phyloP scores from a whole-genome alignment of 2,113 vertebrate genomes.

The cat (Felis catus) region DNA sequence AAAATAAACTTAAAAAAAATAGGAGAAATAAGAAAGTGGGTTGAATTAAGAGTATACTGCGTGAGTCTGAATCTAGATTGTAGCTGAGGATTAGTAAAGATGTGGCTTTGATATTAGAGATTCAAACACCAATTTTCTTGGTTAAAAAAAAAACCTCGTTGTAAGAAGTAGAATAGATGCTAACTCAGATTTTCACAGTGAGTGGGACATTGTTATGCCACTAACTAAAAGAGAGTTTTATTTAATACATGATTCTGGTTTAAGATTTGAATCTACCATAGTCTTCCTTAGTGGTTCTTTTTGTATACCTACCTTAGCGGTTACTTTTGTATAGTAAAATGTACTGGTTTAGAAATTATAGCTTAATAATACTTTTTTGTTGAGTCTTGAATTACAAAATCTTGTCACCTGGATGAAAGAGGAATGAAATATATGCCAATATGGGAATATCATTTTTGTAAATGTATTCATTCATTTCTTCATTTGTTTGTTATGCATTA shows the following conservation, averaged over 20 bases:
- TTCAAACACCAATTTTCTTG: background rate
- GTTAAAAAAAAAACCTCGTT: background rate
- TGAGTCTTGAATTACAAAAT: slow-evolving; percentile 32
- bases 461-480: background rate
- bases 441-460: background rate
- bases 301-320: background rate
- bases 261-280: background rate
- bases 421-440: background rate
- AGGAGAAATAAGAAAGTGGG: background rate
- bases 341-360: background rate
- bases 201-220: background rate
- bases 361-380: background rate
- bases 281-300: background rate
- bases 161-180: background rate
- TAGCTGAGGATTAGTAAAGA: background rate
- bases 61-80: background rate
- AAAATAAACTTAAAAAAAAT: background rate
- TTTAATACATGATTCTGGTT: background rate
- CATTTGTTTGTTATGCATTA: background rate
- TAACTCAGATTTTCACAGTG: background rate
- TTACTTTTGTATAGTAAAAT: background rate
- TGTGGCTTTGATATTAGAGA: background rate
- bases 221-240: background rate
- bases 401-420: background rate
- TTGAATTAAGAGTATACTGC: background rate